Conservation (phyloP, 2,797 vertebrate genomes). For the Cryptoprocta ferox region DNA sequence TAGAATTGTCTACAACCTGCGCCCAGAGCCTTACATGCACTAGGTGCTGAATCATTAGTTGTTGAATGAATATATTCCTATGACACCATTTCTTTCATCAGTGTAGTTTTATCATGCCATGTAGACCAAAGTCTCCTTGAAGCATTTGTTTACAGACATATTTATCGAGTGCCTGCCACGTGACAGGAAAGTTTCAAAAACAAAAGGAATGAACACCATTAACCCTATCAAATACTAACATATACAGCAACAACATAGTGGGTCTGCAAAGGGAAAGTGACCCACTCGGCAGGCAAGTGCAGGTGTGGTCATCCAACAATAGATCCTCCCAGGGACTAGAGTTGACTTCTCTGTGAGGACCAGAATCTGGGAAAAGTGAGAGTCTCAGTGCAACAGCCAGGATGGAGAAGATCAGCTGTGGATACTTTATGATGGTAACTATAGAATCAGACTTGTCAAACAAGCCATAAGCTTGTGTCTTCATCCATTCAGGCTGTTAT, state of each 20-base stretch:
- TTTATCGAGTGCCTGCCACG: background rate
- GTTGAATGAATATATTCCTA: background rate
- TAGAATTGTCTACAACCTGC: background rate
- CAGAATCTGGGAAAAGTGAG: background rate
- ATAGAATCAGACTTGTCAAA: background rate
- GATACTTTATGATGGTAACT: background rate
- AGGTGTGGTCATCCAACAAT: too few species aligned
- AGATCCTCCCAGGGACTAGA: background rate
- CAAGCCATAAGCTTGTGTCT: background rate
- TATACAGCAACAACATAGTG: background rate
- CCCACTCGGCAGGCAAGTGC: background rate
- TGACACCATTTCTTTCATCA: background rate
- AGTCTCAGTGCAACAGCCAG: background rate
- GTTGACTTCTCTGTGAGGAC: background rate
- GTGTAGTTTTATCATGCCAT: background rate
- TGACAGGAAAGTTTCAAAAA: slow-evolving; percentile 23
- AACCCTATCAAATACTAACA: background rate
- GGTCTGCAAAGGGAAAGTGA: background rate
- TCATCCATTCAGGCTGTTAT: background rate
- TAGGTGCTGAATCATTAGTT: background rate
- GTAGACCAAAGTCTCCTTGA: background rate
- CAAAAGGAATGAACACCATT: background rate
- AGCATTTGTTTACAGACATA: background rate
- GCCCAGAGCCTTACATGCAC: background rate
- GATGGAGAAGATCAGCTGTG: background rate